A percentile compares a stretch with the other conserved stretches of the same genome.
These are phyloP conservation scores for Nasalis larvatus DNA, from an alignment of 2,113 vertebrate genomes.

Conservation along the genomic window DNA sequence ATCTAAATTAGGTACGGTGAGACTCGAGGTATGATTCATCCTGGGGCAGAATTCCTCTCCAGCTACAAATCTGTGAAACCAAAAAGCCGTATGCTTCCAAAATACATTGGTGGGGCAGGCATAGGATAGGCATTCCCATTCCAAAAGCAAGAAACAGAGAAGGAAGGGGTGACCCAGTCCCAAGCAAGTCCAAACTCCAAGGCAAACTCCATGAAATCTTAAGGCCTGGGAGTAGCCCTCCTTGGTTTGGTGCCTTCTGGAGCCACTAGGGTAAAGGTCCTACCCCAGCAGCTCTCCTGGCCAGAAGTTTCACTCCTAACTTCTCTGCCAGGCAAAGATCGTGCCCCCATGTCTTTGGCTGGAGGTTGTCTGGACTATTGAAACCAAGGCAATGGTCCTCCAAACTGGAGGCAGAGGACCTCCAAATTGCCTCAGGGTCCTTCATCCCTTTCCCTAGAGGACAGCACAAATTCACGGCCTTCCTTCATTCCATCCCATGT, in stretches of 20 bases:
- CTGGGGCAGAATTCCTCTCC: not conserved
- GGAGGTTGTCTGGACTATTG: not conserved
- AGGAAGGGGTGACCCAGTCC: not conserved
- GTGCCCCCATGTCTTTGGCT: too few species aligned
- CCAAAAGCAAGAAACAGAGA: not conserved
- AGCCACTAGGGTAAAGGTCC: rapidly evolving
- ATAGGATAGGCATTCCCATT: not conserved
- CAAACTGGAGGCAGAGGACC: not conserved
- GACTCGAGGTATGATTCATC: not conserved
- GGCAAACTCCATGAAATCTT: not conserved
- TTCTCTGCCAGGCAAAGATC: not conserved
- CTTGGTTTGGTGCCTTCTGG: not conserved
- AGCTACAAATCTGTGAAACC: not conserved
- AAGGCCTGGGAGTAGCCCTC: not conserved
- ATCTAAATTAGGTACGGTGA: not conserved
- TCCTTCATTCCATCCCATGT: not conserved
- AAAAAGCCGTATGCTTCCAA: not conserved
- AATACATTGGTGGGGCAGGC: not conserved
- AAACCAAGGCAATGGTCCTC: not conserved
- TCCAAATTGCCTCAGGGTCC: not conserved
- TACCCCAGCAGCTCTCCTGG: not conserved
- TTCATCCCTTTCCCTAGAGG: not conserved
- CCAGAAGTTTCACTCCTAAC: too few species aligned
- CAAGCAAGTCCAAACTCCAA: not conserved
- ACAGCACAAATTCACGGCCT: not conserved